phyloP scores from a whole-genome alignment of 2,113 vertebrate species.

The Triplophysa dalaica region DNA sequence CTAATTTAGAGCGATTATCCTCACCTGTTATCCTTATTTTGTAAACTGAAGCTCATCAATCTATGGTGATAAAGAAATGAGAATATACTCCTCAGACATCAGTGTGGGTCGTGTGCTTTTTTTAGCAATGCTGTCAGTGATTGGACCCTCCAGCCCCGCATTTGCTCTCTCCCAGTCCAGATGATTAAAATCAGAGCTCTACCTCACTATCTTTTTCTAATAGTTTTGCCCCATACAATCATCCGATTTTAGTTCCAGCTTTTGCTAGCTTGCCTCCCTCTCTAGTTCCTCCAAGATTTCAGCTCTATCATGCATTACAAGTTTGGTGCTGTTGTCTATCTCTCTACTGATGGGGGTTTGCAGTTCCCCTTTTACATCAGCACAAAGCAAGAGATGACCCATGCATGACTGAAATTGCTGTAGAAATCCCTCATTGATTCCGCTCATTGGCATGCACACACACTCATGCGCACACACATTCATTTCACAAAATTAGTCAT shows the following conservation, averaged over 20 bases:
- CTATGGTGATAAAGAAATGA: too few relatives aligned
- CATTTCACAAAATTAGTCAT: too few relatives aligned
- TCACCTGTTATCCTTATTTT: too few relatives aligned
- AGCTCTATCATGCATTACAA: neutral
- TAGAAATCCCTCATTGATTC: constrained; percentile 14
- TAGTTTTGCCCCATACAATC: neutral
- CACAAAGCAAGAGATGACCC: constrained; percentile 10
- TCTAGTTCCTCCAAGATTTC: neutral
- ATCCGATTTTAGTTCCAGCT: neutral
- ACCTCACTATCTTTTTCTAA: neutral
- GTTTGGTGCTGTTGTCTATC: neutral
- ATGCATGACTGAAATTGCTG: neutral
- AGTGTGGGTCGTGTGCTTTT: too few relatives aligned
- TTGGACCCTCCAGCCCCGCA: neutral
- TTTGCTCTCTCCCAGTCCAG: neutral
- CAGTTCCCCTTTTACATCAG: constrained; percentile 3
- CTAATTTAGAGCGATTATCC: too few relatives aligned
- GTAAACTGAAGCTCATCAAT: too few relatives aligned
- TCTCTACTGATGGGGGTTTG: neutral
- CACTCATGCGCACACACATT: neutral
- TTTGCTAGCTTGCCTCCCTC: too few relatives aligned
- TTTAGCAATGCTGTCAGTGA: neutral
- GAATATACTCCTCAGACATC: too few relatives aligned
- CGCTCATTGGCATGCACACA: neutral
- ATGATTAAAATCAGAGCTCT: neutral